Conservation (phyloP, 2,888 invertebrate genomes). For the Nipponacmea schrenckii region DNA sequence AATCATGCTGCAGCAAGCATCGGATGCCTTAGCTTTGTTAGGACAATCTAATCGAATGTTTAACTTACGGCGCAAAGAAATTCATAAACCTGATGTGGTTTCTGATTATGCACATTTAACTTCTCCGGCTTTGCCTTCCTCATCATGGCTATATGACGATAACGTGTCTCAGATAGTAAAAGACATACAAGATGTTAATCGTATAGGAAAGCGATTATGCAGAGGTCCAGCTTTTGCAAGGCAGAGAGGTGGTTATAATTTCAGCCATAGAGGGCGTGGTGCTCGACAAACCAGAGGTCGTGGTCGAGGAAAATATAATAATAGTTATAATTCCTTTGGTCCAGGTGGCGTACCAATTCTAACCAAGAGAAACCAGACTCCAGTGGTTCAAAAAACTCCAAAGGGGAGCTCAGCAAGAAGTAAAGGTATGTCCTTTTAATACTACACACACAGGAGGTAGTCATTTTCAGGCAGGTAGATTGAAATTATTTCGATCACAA, state of each 20-base stretch:
- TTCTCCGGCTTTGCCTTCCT: not conserved
- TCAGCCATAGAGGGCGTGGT: not conserved
- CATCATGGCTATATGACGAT: not conserved
- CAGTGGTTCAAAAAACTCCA: conserved; percentile 11
- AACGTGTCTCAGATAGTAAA: not conserved
- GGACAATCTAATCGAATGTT: conserved; percentile 3
- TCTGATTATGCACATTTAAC: not conserved
- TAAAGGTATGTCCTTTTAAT: not conserved
- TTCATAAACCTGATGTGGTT: not conserved
- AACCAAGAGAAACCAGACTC: not conserved
- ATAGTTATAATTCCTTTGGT: not conserved
- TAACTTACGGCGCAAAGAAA: conserved; percentile 1
- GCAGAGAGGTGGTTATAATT: not conserved
- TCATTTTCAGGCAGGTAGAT: conserved; percentile 4
- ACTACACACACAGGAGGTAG: not conserved
- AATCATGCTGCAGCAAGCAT: not conserved
- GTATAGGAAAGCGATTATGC: not conserved
- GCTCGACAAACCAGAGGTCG: not conserved
- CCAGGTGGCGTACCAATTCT: not conserved
- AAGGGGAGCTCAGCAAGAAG: not conserved
- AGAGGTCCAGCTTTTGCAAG: not conserved
- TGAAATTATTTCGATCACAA: not conserved
- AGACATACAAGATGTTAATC: not conserved
- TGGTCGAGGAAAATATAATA: too few species aligned
- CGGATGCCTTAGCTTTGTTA: conserved; percentile 3